Evolutionary conservation across 1,140 invertebrate genomes (phyloP), one percentile per base, ranked within the genome.

Genomic region (Pemphigus obesinymphae): DNA sequence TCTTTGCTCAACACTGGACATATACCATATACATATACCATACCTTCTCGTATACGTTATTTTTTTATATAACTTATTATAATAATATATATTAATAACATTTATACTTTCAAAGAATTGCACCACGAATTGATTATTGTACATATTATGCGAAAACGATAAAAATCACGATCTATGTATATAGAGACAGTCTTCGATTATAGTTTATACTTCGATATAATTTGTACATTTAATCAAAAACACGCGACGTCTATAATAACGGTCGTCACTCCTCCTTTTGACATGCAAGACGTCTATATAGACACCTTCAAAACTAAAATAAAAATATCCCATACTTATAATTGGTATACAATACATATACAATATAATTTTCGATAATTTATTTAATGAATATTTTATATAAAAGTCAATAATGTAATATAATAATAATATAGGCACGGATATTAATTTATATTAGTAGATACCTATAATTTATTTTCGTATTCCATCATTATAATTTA

Each of bases 281-380:
- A 80, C 76, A 80, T 61, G 76, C 76, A 31, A 80, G 55, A 63
- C 55, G 55, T 80, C 37, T 80, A 63, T 63, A 78, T 26, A 40
- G 37, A 70, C 68, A 70, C 23, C 66, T 70, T 8, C 11, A 70
- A 40, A 63, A 26, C 0, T 6, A 26, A 68, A 68, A 68, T 17
- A 63, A n/a, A 40, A n/a, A 68, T 40, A 40, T 34, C n/a, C n/a
- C n/a, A n/a, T n/a, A n/a, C n/a, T n/a, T n/a, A n/a, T n/a, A n/a
- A n/a, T n/a, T n/a, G n/a, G n/a, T n/a, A n/a, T n/a, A n/a, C n/a
- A n/a, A n/a, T n/a, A n/a, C 37, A 40, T 10, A 40, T 10, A 40
- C 34, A 26, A n/a, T 20, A 61, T 34, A 29, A 29, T 26, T 66
- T 7, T 11, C 63, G 34, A 66, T 37, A 70, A 29, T 68, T 40